Percentiles rank a stretch among this genome's conserved stretches.
phyloP scores from a whole-genome alignment of 2,797 vertebrate species.

The Anniella stebbinsi region DNA sequence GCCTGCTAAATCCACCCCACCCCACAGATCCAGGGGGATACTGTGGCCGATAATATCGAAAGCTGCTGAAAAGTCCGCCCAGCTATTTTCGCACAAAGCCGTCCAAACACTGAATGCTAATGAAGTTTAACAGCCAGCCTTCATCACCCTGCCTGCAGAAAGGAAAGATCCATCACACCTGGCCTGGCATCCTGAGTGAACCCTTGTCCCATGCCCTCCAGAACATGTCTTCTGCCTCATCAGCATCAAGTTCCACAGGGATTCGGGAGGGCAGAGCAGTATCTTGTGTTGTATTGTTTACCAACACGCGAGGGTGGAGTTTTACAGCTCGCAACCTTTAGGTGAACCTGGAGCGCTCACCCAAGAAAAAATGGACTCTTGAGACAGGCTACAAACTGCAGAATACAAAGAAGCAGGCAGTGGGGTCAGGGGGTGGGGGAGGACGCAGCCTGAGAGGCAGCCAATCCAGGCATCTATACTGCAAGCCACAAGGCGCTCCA shows the following conservation, averaged over 20 bases:
- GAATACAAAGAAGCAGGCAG: accelerated
- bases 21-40: too few relatives aligned
- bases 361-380: accelerated
- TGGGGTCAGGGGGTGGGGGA: not conserved
- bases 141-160: not conserved
- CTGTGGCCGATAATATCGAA: too few relatives aligned
- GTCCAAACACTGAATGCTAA: not conserved
- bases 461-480: not conserved
- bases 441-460: not conserved
- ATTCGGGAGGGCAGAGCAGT: accelerated
- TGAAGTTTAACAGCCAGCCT: not conserved
- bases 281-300: not conserved
- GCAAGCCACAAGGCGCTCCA: not conserved
- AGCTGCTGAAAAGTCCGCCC: too few relatives aligned
- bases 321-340: not conserved
- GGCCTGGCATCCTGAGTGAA: not conserved
- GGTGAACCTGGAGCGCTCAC: accelerated
- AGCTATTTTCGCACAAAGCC: not conserved
- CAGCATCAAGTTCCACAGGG: not conserved
- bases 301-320: not conserved
- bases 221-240: accelerated
- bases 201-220: not conserved
- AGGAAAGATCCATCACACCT: not conserved
- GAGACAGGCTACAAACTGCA: accelerated
- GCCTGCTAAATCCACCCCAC: too few relatives aligned